Evolutionary conservation across 2,113 vertebrate species (phyloP).

Genomic region (Ailuropoda melanoleuca): DNA sequence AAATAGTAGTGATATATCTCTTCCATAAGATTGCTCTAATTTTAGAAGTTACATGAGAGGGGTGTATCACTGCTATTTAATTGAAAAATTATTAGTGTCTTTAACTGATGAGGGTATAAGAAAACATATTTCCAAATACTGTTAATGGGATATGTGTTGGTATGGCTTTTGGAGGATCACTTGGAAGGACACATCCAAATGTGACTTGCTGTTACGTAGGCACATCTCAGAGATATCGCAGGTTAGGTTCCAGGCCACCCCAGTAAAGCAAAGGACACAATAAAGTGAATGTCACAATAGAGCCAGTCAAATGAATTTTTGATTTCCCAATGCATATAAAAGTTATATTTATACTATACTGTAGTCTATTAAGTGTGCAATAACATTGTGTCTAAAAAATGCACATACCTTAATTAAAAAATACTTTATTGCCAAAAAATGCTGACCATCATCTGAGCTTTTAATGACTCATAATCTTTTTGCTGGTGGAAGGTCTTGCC

Average conservation of each 20-base stretch:
- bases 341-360: not conserved
- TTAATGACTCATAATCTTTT: not conserved
- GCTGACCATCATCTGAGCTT: not conserved
- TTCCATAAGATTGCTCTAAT: not conserved
- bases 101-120: not conserved
- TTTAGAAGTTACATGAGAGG: not conserved
- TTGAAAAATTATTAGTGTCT: not conserved
- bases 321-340: not conserved
- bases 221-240: not conserved
- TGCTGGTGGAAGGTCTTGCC: not conserved
- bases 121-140: not conserved
- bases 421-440: not conserved
- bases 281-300: not conserved
- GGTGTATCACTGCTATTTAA: not conserved
- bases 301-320: not conserved
- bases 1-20: not conserved
- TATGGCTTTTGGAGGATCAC: not conserved
- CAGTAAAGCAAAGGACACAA: not conserved
- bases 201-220: not conserved
- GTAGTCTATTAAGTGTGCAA: not conserved
- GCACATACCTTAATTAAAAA: not conserved
- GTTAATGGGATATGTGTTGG: not conserved
- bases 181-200: not conserved
- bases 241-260: not conserved
- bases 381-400: not conserved